Evolutionary conservation across 64 coral and sea anemone species (phyloP).

Genomic region (Stichodactyla helianthus): DNA sequence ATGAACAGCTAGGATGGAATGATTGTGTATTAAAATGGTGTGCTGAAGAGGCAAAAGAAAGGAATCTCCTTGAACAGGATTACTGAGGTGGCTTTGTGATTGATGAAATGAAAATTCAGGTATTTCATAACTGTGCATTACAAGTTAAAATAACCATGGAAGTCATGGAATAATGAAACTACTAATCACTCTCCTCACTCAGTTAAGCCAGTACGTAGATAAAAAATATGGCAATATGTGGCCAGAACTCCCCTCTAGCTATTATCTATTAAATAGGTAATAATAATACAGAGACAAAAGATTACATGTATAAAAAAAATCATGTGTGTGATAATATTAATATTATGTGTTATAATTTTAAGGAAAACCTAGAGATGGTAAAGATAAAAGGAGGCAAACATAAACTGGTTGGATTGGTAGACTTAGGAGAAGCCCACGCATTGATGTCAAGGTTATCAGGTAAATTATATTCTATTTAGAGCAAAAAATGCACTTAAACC

Average conservation of each 20-base stretch:
- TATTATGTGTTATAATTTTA: too few species aligned
- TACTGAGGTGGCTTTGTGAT: not conserved
- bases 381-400: slow-evolving; percentile 50
- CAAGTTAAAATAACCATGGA: too few species aligned
- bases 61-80: not conserved
- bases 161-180: too few species aligned
- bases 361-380: slow-evolving; percentile 68
- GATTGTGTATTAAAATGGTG: not conserved
- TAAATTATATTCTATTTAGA: too few species aligned
- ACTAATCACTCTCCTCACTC: too few species aligned
- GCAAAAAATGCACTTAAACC: not conserved
- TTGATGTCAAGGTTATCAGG: slow-evolving; percentile 26
- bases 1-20: not conserved
- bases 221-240: too few species aligned
- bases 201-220: too few species aligned
- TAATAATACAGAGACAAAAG: too few species aligned
- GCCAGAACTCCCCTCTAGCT: too few species aligned
- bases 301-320: too few species aligned
- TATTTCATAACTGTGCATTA: not conserved
- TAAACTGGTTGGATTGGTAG: slow-evolving; percentile 56
- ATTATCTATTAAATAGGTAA: too few species aligned
- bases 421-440: slow-evolving; percentile 46
- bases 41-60: not conserved
- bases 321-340: too few species aligned
- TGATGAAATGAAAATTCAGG: not conserved